A percentile compares a stretch with the other conserved stretches of the same genome.
Conservation (phyloP, 2,888 invertebrate species). For the Clivina fossor region DNA sequence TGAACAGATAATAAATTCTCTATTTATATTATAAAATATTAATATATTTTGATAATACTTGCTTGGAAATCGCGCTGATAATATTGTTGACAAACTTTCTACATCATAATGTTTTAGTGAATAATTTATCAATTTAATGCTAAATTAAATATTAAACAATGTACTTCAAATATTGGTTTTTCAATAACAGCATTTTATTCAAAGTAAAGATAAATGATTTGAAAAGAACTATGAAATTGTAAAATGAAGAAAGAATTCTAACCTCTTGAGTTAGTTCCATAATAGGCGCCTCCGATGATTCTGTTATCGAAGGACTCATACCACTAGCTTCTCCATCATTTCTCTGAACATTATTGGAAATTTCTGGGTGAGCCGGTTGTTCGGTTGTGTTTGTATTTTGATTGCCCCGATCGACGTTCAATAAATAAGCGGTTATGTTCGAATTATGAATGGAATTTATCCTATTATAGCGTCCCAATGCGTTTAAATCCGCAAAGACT, state of each 20-base stretch:
- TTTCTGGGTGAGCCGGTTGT: slow-evolving; percentile 36
- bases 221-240: no score
- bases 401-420: slow-evolving; percentile 57
- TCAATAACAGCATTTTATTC: background rate
- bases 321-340: slow-evolving; percentile 46
- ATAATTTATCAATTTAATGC: background rate
- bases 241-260: slow-evolving; percentile 37
- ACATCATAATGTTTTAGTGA: no score
- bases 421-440: slow-evolving; percentile 63
- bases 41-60: no score
- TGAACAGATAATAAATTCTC: no score
- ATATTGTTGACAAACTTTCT: no score
- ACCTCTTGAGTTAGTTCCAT: slow-evolving; percentile 55
- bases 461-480: slow-evolving; percentile 65
- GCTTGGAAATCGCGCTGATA: no score
- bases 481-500: slow-evolving; percentile 72
- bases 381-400: slow-evolving; percentile 39
- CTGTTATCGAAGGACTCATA: slow-evolving; percentile 37
- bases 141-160: background rate
- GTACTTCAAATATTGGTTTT: background rate
- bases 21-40: no score
- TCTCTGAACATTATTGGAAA: slow-evolving; percentile 35
- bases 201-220: no score
- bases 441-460: slow-evolving; percentile 55
- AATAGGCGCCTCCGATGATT: slow-evolving; percentile 41